Evolutionary conservation across 1,140 invertebrate genomes (phyloP).

Genomic region (Agraylea sexmaculata): DNA sequence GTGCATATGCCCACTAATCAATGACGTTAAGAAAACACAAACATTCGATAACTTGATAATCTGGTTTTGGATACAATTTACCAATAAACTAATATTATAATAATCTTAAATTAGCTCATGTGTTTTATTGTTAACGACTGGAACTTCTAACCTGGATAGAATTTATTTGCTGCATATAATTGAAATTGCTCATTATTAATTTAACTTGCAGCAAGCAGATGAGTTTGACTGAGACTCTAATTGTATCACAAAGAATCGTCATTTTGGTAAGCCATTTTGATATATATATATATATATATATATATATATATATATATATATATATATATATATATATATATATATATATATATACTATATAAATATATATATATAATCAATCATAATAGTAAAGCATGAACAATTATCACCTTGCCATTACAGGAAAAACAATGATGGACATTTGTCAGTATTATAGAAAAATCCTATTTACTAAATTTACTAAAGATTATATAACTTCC

Average conservation of each 20-base stretch:
- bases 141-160: background rate
- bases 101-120: background rate
- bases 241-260: too few relatives aligned
- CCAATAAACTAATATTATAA: background rate
- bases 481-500: background rate
- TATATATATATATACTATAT: conserved; percentile 7
- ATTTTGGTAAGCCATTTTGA: too few relatives aligned
- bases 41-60: background rate
- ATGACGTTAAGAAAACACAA: background rate
- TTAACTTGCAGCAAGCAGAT: too few relatives aligned
- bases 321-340: conserved; percentile 1
- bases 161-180: background rate
- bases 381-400: too few relatives aligned
- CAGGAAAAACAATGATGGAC: too few relatives aligned
- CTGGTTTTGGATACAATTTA: background rate
- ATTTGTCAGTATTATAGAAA: conserved; percentile 7
- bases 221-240: too few relatives aligned
- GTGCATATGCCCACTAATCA: conserved; percentile 1
- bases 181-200: too few relatives aligned
- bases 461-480: conserved; percentile 5
- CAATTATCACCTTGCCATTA: too few relatives aligned
- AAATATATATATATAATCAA: conserved; percentile 7
- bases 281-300: background rate
- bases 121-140: background rate
- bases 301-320: conserved; percentile 1